Percentiles rank a stretch among this genome's conserved stretches.
Evolutionary conservation across 2,113 vertebrate genomes (phyloP).

Genomic region (Tamias sibiricus): DNA sequence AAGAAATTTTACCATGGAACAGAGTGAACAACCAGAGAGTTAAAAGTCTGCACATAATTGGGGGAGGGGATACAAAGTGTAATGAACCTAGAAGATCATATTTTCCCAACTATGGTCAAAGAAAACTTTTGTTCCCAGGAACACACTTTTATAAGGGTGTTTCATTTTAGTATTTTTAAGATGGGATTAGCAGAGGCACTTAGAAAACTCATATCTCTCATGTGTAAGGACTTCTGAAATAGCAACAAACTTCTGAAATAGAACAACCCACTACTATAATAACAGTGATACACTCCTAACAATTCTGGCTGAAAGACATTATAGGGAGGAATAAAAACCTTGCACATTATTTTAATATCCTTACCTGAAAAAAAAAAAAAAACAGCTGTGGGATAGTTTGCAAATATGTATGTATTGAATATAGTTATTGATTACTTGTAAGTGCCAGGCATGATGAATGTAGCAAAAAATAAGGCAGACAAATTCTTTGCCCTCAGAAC

Average conservation of each 20-base stretch:
- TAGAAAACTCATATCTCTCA: background rate
- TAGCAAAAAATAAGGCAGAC: background rate
- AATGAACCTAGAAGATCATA: background rate
- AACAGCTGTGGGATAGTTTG: background rate
- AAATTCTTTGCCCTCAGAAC: background rate
- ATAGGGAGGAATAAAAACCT: background rate
- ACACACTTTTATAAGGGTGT: background rate
- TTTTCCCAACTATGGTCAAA: background rate
- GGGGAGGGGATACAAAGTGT: background rate
- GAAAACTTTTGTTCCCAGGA: background rate
- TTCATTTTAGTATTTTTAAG: slow-evolving; percentile 4
- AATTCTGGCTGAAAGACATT: background rate
- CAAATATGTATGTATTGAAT: background rate
- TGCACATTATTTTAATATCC: background rate
- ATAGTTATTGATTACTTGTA: background rate
- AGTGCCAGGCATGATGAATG: background rate
- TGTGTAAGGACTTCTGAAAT: background rate
- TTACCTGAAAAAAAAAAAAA: background rate
- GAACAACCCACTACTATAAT: background rate
- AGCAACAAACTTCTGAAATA: background rate
- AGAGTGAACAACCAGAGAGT: background rate
- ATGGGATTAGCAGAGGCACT: background rate
- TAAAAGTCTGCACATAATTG: background rate
- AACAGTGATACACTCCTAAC: background rate
- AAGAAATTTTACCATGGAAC: background rate